Percentiles rank a stretch among this genome's conserved stretches.
These are phyloP conservation scores for Aspidiotus destructor DNA, from an alignment of 2,888 invertebrate genomes.

Conservation along the genomic window DNA sequence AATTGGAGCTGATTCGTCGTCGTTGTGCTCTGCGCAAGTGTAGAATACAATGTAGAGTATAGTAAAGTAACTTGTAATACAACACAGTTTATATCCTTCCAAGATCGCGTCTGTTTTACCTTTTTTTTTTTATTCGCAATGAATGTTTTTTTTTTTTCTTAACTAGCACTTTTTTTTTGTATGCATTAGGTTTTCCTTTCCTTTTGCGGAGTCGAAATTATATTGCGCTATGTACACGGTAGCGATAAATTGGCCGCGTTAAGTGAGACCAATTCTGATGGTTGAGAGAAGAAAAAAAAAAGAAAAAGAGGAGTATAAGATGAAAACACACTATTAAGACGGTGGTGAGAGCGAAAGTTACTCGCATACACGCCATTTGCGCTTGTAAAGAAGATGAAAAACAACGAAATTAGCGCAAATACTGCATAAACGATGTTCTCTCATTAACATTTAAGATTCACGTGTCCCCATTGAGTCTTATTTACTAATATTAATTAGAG, in stretches of 20 bases:
- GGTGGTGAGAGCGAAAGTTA: neutral
- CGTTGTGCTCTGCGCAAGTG: too few relatives aligned
- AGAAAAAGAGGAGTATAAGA: neutral
- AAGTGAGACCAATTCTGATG: slow-evolving; percentile 2
- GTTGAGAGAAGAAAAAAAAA: neutral
- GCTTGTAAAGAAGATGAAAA: too few relatives aligned
- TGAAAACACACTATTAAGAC: neutral
- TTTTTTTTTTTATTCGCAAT: neutral
- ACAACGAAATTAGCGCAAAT: too few relatives aligned
- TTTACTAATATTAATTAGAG: too few relatives aligned
- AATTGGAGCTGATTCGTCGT: slow-evolving; percentile 25
- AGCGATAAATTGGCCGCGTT: slow-evolving; percentile 2
- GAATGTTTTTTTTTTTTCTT: neutral
- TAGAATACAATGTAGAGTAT: too few relatives aligned
- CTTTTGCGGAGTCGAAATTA: neutral
- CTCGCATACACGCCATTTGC: too few relatives aligned
- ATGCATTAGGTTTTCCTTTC: neutral
- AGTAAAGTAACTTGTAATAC: too few relatives aligned
- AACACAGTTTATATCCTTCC: neutral
- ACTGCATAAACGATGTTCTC: too few relatives aligned
- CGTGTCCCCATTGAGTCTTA: too few relatives aligned
- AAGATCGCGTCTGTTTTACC: slow-evolving; percentile 2
- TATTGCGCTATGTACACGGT: neutral
- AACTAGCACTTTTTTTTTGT: neutral
- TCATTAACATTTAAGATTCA: too few relatives aligned